These are phyloP conservation scores for Xestia c-nigrum DNA, from an alignment of 2,888 invertebrate genomes.

Conservation along the genomic window DNA sequence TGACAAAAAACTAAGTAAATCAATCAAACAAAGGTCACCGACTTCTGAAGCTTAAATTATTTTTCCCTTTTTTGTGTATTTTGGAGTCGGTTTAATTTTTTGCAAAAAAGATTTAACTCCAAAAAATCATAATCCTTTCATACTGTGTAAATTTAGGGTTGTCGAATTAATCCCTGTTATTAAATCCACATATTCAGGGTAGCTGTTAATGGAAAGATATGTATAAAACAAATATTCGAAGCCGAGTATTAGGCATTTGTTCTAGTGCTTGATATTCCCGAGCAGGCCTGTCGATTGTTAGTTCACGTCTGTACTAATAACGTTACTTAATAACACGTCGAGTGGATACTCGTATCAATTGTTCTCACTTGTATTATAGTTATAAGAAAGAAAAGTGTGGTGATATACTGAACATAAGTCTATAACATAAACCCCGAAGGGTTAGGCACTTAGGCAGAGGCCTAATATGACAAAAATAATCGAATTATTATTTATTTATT, in stretches of 20 bases:
- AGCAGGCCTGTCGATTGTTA: constrained; percentile 33
- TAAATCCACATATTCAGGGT: neutral
- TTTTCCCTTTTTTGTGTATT: no score
- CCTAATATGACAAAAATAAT: no score
- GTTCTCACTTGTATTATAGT: constrained; percentile 10
- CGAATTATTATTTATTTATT: no score
- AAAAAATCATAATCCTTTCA: constrained; percentile 10
- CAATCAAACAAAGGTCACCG: no score
- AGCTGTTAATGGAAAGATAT: constrained; percentile 34
- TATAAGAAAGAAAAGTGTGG: neutral
- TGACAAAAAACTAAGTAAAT: no score
- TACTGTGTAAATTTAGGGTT: neutral
- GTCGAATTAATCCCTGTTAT: neutral
- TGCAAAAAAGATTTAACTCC: no score
- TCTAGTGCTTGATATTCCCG: constrained; percentile 44
- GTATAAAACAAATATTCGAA: constrained; percentile 33
- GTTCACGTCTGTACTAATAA: constrained; percentile 44
- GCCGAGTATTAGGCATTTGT: constrained; percentile 10
- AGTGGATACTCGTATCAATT: constrained; percentile 6
- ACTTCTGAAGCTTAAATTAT: no score
- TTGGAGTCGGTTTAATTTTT: no score
- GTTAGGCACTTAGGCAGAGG: no score
- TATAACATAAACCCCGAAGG: no score
- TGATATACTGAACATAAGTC: neutral
- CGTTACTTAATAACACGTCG: constrained; percentile 25